phyloP scores from a whole-genome alignment of 2,888 invertebrate species.

The Seira musarum region DNA sequence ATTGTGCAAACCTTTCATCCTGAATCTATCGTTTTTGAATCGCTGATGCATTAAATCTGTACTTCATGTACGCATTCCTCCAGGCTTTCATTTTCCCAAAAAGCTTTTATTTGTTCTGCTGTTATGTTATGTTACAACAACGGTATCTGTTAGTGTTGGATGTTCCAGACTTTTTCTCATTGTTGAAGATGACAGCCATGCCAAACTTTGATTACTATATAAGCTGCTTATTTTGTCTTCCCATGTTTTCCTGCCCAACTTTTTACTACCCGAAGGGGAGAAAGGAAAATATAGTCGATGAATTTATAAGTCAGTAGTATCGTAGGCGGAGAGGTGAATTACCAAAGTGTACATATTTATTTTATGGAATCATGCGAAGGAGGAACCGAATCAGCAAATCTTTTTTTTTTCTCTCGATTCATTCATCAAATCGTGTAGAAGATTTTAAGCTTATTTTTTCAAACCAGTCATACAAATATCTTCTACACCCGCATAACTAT shows the following conservation, averaged over 20 bases:
- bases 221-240: neutral
- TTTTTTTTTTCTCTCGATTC: no score
- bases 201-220: neutral
- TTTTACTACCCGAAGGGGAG: neutral
- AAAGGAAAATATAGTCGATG: neutral
- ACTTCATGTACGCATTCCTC: neutral
- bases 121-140: no score
- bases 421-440: no score
- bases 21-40: neutral
- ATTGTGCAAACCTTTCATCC: neutral
- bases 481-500: no score
- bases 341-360: no score
- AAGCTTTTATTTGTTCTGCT: neutral
- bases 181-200: neutral
- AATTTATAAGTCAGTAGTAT: neutral
- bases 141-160: neutral
- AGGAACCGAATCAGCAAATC: no score
- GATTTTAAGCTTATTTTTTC: no score
- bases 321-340: no score
- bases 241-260: neutral
- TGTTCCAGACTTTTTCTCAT: neutral
- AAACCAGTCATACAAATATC: no score
- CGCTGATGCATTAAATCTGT: conserved; percentile 1
- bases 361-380: no score
- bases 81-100: conserved; percentile 6